Base-by-base conservation (phyloP, 2,797 vertebrate species). In the Pseudomugil tenellus region DNA sequence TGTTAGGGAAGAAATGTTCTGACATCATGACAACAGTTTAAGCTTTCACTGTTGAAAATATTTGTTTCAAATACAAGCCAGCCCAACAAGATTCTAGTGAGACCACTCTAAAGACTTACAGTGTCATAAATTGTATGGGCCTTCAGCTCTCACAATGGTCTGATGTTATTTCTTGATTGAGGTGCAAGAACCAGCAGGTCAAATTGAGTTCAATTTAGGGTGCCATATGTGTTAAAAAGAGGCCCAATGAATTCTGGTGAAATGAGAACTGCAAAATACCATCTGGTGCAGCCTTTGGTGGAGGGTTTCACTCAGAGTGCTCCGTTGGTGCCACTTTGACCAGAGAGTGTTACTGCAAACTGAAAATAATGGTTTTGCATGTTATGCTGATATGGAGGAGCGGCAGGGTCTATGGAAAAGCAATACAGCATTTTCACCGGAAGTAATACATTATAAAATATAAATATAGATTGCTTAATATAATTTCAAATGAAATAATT, bases 21-120 rank as follows among this genome's bases (percentile, higher is more conserved):
- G 67, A 74, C 73, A 84, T 32, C 58, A 63, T 66, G 75, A 71
- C 71, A 79, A 81, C 75, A 70, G 25, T 71, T 39, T 48, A 61
- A 58, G 70, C 76, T 72, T 71, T 84, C 25, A 56, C 51, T 31
- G 26, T 51, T 41, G n/a, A 62, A 60, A 68, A 59, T 21, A 35
- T 72, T 57, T 64, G 69, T 55, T 35, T 37, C 32, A 34, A 3
- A 2, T 51, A 72, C 16, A 56, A 69, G 69, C 28, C 13, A 8
- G 46, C 31, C 68, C 54, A 70, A 63, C 25, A 49, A 21, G 52
- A 72, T 81, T 80, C 60, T 77, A 74, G 77, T 74, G 69, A 76
- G 62, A 64, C 26, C 4, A 66, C 65, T 75, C 35, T 61, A 28
- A 70, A 64, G 68, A 35, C 49, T 77, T 13, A 7, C 39, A 28